Conservation (phyloP, 2,888 invertebrate species). For the Platerodrilus igneus region DNA sequence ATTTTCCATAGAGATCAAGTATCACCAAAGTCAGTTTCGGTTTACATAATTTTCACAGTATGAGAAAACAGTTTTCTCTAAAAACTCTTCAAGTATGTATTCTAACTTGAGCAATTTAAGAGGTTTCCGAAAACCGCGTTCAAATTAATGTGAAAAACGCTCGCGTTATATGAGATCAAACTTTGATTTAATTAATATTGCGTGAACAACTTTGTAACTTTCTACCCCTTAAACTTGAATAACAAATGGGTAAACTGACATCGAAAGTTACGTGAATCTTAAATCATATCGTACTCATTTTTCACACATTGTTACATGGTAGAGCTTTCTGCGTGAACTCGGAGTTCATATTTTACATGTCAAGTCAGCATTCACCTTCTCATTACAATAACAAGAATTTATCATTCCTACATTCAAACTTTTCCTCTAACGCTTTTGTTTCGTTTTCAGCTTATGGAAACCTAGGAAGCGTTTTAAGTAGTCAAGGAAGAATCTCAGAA, state of each 20-base stretch:
- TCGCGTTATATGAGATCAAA: no score
- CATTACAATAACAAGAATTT: no score
- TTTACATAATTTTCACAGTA: no score
- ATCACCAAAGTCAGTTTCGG: no score
- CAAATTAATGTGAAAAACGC: background rate
- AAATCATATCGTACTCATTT: slow-evolving; percentile 18
- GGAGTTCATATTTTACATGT: slow-evolving; percentile 16
- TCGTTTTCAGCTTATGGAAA: slow-evolving; percentile 93
- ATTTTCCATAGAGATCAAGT: no score
- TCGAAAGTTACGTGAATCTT: slow-evolving; percentile 13
- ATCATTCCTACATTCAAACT: no score
- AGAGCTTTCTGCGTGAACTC: slow-evolving; percentile 15
- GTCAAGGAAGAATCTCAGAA: slow-evolving; percentile 78
- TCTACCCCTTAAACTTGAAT: slow-evolving; percentile 9
- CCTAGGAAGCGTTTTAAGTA: slow-evolving; percentile 90
- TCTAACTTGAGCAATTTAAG: background rate
- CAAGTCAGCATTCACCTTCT: slow-evolving; percentile 17
- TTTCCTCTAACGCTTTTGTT: no score
- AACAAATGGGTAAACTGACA: slow-evolving; percentile 14
- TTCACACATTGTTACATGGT: slow-evolving; percentile 18
- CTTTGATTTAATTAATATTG: no score
- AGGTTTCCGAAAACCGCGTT: background rate
- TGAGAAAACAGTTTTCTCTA: background rate
- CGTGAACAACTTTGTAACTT: slow-evolving; percentile 9
- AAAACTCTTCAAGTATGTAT: background rate